Base-by-base conservation (phyloP, 2,888 invertebrate genomes). In the Schizaphis graminum region DNA sequence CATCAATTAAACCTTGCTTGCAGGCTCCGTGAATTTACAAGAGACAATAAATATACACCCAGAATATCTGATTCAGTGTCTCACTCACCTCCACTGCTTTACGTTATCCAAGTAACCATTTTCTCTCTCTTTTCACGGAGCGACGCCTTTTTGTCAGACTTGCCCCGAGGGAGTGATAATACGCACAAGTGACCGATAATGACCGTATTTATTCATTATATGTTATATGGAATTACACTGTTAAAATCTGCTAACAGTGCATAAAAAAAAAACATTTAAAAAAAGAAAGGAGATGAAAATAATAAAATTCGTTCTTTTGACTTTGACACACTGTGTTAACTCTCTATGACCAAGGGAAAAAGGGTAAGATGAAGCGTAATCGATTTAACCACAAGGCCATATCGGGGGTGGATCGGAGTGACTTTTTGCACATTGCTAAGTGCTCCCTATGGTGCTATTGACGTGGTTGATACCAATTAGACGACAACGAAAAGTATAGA, bases 31-130 rank as follows among this genome's bases (percentile, higher is more conserved):
- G 49, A 94, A 91, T 91, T 94, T 94, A 91, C 91, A 94, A 94
- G 91, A 90, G 90, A 94, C 91, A 91, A 94, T 94, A 94, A 94
- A 94, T 90, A 93, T 93, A 93, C 93, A 91, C 94, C 90, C 57
- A 41, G 47, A 91, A 94, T 91, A 94, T 94, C 94, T 94, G 94
- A 94, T 94, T 67, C 94, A 67, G 85, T 67, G 86, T 94, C 91
- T 86, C n/a, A 44, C n/a, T 67, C 91, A 21, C 91, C 90, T 49
- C 56, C 13, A 35, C n/a, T 24, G 86, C 47, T 56, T 7, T 47
- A 16, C 24, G 57, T 84, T 89, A 89, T 93, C 87, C 67, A 35
- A 61, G 87, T 67, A 88, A 88, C 21, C 35, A 28, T 67, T 92
- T 67, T 94, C 91, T 77, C 53, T 84, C 86, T 91, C n/a, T 93